Conservation (phyloP, 1,140 invertebrate species). For the Pristionchus pacificus region DNA sequence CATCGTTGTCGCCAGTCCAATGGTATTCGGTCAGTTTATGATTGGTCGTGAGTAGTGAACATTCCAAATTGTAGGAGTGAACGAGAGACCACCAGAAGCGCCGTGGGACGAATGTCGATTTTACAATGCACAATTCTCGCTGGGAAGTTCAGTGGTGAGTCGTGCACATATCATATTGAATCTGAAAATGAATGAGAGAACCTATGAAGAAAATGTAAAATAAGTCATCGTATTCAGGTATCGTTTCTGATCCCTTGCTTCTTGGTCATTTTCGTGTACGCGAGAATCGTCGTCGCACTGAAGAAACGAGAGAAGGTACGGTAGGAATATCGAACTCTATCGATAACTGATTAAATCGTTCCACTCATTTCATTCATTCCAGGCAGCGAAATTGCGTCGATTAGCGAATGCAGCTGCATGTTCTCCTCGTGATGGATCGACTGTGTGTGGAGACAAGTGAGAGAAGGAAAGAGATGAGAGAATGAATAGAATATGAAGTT, state of each 20-base stretch:
- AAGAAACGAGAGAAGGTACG: slow-evolving; percentile 42
- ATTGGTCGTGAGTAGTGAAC: neutral
- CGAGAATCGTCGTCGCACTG: slow-evolving; percentile 47
- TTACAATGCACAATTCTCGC: slow-evolving; percentile 95
- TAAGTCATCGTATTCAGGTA: slow-evolving; percentile 63
- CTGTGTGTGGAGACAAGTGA: neutral
- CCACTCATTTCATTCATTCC: neutral
- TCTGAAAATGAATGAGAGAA: no score
- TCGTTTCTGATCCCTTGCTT: slow-evolving; percentile 95
- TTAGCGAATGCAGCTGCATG: neutral
- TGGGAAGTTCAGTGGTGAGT: slow-evolving; percentile 93
- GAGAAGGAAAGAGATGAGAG: neutral
- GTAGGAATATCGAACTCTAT: neutral
- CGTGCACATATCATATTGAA: no score
- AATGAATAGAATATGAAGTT: neutral
- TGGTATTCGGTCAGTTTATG: slow-evolving; percentile 72
- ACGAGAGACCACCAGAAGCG: slow-evolving; percentile 46
- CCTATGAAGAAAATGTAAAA: no score
- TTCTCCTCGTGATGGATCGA: neutral
- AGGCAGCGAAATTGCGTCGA: neutral
- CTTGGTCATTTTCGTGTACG: slow-evolving; percentile 53
- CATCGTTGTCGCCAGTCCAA: slow-evolving; percentile 89
- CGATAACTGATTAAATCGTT: slow-evolving; percentile 19
- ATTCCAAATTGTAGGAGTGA: slow-evolving; percentile 41
- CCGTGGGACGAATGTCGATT: slow-evolving; percentile 71